Evolutionary conservation across 2,797 vertebrate species (phyloP).

Genomic region (Thamnophis elegans): DNA sequence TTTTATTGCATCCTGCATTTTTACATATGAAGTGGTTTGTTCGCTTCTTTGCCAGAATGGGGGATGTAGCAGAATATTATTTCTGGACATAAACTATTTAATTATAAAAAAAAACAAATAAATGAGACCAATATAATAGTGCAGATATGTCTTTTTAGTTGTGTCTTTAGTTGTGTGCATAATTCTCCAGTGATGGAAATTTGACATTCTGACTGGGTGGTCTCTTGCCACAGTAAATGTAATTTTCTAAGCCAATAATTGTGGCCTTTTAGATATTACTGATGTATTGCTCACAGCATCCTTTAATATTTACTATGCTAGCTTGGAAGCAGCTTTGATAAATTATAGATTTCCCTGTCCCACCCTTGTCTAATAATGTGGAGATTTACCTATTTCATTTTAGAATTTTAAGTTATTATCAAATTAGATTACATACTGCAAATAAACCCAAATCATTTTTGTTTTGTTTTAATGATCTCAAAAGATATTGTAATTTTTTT

Average conservation of each 20-base stretch:
- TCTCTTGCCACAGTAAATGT: constrained; percentile 55
- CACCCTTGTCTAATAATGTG: constrained; percentile 61
- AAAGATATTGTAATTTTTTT: neutral
- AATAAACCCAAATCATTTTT: neutral
- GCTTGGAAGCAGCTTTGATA: neutral
- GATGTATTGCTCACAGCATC: neutral
- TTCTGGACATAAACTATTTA: neutral
- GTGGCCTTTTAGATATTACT: neutral
- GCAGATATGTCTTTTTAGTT: neutral
- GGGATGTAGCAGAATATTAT: neutral
- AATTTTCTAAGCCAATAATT: constrained; percentile 32
- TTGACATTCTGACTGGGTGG: constrained; percentile 63
- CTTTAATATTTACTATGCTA: neutral
- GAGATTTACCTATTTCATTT: constrained; percentile 62
- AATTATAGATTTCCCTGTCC: neutral
- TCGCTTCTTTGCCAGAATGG: neutral
- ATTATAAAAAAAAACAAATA: neutral
- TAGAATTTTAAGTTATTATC: constrained; percentile 65
- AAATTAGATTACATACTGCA: constrained; percentile 20
- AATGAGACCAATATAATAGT: neutral
- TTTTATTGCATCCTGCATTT: neutral
- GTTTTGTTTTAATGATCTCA: neutral
- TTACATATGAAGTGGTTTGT: neutral
- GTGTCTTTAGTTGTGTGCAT: constrained; percentile 43
- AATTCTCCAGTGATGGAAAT: constrained; percentile 64